A percentile compares a stretch with the other conserved stretches of the same genome.
phyloP scores from a whole-genome alignment of 2,113 vertebrate species.

The Alethe diademata region DNA sequence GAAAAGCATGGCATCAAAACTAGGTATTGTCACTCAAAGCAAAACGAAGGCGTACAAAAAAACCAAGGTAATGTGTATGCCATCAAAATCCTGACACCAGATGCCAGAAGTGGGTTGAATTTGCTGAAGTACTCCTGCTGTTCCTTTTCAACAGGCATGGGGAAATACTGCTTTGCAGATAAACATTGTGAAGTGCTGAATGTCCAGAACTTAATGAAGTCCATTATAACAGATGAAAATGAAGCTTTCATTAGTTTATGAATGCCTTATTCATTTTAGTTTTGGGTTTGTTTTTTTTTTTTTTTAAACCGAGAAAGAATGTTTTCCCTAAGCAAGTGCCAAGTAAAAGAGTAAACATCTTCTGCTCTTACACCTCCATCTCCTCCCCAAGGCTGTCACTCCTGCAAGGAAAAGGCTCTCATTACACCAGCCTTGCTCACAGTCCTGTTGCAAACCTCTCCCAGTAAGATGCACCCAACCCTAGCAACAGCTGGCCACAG shows the following conservation, averaged over 20 bases:
- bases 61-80: background rate
- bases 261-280: slow-evolving; percentile 25
- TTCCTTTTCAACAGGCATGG: background rate
- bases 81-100: background rate
- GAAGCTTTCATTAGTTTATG: slow-evolving; percentile 41
- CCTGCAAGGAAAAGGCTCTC: background rate
- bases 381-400: background rate
- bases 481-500: background rate
- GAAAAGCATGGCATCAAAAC: background rate
- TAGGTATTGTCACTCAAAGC: background rate
- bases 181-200: slow-evolving; percentile 18
- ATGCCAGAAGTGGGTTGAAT: background rate
- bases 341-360: slow-evolving; percentile 40
- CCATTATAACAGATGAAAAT: slow-evolving; percentile 37
- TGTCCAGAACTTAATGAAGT: slow-evolving; percentile 16
- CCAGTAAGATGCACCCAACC: background rate
- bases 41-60: background rate
- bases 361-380: background rate
- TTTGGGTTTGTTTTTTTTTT: background rate
- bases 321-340: slow-evolving; percentile 29
- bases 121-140: background rate
- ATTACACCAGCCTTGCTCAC: background rate
- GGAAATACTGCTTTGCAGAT: slow-evolving; percentile 5
- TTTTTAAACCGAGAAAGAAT: background rate
- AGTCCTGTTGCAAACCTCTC: background rate